Evolutionary conservation across 2,113 vertebrate species (phyloP), one percentile per base, ranked within the genome.

Genomic region (Proteles cristata): DNA sequence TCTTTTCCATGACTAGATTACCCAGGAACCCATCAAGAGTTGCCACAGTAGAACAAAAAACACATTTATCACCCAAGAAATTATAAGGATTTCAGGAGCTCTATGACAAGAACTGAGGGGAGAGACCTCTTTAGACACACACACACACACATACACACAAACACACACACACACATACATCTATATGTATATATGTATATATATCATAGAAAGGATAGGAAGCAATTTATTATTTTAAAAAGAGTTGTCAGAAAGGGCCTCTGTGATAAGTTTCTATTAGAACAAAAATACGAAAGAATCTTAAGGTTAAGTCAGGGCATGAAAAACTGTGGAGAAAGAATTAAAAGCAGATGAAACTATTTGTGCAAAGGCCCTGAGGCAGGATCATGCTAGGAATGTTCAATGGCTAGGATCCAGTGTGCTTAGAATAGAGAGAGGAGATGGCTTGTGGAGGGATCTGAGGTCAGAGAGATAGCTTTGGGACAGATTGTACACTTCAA

Each of bases 391-490:
- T 55, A 58, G 4, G 5, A 88, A 0, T 85, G 5, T 65, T 43
- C 43, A 77, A 73, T 4, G 65, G 1, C 58, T 58, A 7, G 14
- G 4, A 9, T 71, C 19, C 12, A 61, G 0, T 15, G 35, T 93
- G 1, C 8, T 11, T 71, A 65, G 31, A 61, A 1, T 2, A 21
- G 28, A n/a, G n/a, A 81, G 2, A 43, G 8, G 7, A 82, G 7
- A 9, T 48, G 0, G 0, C 4, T 25, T 3, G 2, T 68, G 25
- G 76, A 76, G 82, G 33, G 11, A 65, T 3, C 11, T 48, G 3
- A 53, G 1, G 7, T 63, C 35, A 26, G 19, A 87, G 50, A 39
- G 48, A 19, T 16, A 43, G 2, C 35, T 89, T n/a, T 63, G 26
- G 5, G 71, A 80, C 76, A 88, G 58, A n/a, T 11, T 12, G 21